A percentile compares a stretch with the other conserved stretches of the same genome.
These are phyloP conservation scores for Drosophila histrio DNA, from an alignment of 2,888 invertebrate species.

Conservation along the genomic window DNA sequence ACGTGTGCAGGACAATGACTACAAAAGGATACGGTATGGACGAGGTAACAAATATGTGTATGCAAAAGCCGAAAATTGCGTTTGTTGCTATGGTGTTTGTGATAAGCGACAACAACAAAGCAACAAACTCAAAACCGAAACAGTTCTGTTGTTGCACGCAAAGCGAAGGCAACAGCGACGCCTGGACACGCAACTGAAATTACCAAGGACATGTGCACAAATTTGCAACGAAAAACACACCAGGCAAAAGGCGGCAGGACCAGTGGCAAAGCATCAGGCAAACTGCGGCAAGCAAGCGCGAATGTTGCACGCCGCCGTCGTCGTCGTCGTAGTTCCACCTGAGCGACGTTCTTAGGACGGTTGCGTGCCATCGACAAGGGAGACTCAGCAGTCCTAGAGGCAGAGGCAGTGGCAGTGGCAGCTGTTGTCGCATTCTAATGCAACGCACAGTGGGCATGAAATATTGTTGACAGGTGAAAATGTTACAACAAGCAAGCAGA, in stretches of 20 bases:
- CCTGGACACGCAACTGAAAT: slow-evolving; percentile 66
- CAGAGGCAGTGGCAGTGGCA: slow-evolving; percentile 39
- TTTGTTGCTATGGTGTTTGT: slow-evolving; percentile 63
- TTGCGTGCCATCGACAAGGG: slow-evolving; percentile 42
- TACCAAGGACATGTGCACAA: slow-evolving; percentile 66
- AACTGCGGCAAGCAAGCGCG: slow-evolving; percentile 55
- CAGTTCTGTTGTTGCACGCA: slow-evolving; percentile 71
- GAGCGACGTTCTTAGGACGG: slow-evolving; percentile 58
- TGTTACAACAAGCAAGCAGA: slow-evolving; percentile 25
- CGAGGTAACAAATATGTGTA: slow-evolving; percentile 49
- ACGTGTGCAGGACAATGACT: slow-evolving; percentile 27
- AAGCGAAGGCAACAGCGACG: slow-evolving; percentile 41
- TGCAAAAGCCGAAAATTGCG: slow-evolving; percentile 60
- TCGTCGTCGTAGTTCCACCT: slow-evolving; percentile 57
- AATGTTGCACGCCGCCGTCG: slow-evolving; percentile 60
- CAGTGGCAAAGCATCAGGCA: slow-evolving; percentile 27
- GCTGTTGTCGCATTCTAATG: slow-evolving; percentile 75
- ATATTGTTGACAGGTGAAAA: slow-evolving; percentile 79
- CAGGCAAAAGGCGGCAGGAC: slow-evolving; percentile 20
- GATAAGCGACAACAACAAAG: slow-evolving; percentile 43
- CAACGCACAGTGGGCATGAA: slow-evolving; percentile 75
- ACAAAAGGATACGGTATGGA: slow-evolving; percentile 26
- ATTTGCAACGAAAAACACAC: slow-evolving; percentile 48
- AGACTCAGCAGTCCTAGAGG: slow-evolving; percentile 21
- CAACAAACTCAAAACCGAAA: slow-evolving; percentile 42